Evolutionary conservation across 2,113 vertebrate genomes (phyloP), one percentile per base, ranked within the genome.

Genomic region (Sardina pilchardus): DNA sequence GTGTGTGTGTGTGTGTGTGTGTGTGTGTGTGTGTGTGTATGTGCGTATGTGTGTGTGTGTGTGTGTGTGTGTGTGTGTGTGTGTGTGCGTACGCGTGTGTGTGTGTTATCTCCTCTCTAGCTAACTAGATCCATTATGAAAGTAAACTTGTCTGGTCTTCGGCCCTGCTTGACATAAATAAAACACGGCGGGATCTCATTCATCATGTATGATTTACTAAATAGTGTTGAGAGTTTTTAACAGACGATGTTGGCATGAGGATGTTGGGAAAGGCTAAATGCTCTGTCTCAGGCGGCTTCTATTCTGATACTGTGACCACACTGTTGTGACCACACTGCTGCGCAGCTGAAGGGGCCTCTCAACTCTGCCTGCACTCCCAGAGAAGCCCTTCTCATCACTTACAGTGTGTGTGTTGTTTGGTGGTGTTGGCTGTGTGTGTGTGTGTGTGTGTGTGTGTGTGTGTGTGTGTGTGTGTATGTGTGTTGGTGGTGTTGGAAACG

Each of bases 91-190:
- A 10, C 16, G 30, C 4, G 9, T 16, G 26, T 75, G n/a, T 75
- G 67, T 75, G 7, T 34, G 0, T 14, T 14, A 10, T 12, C 39
- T 78, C 26, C 53, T 67, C 47, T 43, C 45, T 48, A 47, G 67
- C 19, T 84, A 89, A 87, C 24, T 84, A 86, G 82, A 85, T 87
- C 48, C 84, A 89, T 85, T 85, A 87, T 87, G 44, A 84, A 89
- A 84, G 56, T 63, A 47, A 9, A 1, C 26, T 48, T 87, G 34
- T 83, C 83, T 88, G 39, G 83, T 86, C 71, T 81, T 44, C 30
- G 14, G 84, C 39, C 26, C 44, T 82, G 81, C 75, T 83, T 43
- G 48, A 89, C 82, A 86, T 81, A 48, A 89, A 85, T 83, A 87
- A 84, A 86, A 87, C 26, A 71, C 34, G 44, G 39, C 14, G 36